Base-by-base conservation (phyloP, 1,140 invertebrate species). In the Drosophila chauvacae region DNA sequence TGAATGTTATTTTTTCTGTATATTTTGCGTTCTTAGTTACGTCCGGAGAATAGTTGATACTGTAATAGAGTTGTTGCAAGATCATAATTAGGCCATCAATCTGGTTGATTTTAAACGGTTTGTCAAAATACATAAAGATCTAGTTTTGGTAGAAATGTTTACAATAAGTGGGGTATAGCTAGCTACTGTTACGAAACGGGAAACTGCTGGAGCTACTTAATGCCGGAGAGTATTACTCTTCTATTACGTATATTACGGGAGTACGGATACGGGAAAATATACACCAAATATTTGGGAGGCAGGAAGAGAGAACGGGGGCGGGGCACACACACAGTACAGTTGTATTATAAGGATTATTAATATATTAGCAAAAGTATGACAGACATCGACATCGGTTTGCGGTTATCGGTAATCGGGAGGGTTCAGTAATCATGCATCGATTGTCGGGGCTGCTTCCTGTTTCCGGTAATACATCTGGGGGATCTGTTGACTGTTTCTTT, bases 41-140 rank as follows among this genome's bases (percentile, higher is more conserved):
- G 85, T 90, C 85, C 85, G 85, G 85, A 90, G 85, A 90, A 90
- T 90, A 90, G 85, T 81, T 90, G 86, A 90, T 90, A 90, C 85
- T 90, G 85, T 79, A 90, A 90, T 90, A 90, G 71, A 88, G 85
- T 88, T 88, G 80, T 87, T 88, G 84, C 84, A 87, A 87, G 86
- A 87, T 55, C 53, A 55, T 87, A 85, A 85, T 81, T 88, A 88
- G 71, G 77, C 83, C 80, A 87, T 83, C 80, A 87, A 88, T 87
- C 86, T 76, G 72, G 47, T 76, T 76, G 50, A 30, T 73, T 79
- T 65, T 50, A 87, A 62, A 72, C 71, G 68, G 71, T 83, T 76
- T 63, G 35, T 80, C 64, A 73, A 83, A 76, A 80, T 83, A 83
- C 55, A 72, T 72, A 72, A n/a, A 58, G 33, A 23, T 55, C 65